Evolutionary conservation across 35 echinoderm and acorn worm genomes (phyloP).

Genomic region (Stichopus chloronotus): DNA sequence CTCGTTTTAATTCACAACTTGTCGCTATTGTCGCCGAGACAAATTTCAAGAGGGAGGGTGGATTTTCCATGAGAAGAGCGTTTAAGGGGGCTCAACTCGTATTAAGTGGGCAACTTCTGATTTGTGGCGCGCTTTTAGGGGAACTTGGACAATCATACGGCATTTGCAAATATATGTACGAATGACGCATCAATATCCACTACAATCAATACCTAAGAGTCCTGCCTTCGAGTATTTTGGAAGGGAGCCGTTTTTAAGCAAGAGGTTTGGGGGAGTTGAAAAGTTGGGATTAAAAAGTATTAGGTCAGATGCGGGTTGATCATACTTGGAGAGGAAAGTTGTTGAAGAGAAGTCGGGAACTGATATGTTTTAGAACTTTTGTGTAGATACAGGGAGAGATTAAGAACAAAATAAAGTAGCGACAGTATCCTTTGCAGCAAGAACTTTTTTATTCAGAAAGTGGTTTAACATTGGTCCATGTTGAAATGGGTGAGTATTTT

Average conservation of each 20-base stretch:
- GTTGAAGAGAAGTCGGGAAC: constrained; percentile 23
- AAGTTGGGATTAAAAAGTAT: constrained; percentile 41
- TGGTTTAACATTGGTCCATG: background rate
- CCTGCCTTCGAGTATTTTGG: background rate
- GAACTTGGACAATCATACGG: constrained; percentile 59
- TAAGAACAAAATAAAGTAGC: background rate
- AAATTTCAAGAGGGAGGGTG: constrained; percentile 52
- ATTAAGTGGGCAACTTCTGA: constrained; percentile 65
- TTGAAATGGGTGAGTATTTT: constrained; percentile 52
- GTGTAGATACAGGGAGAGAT: background rate
- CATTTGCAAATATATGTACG: constrained; percentile 43
- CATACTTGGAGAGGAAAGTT: constrained; percentile 19
- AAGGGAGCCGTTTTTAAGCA: background rate
- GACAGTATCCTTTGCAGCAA: background rate
- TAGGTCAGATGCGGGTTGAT: constrained; percentile 28
- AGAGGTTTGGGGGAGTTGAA: constrained; percentile 19
- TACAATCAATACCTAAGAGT: constrained; percentile 39
- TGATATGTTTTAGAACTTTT: background rate
- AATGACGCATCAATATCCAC: constrained; percentile 57
- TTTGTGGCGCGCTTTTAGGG: constrained; percentile 59
- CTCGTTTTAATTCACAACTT: background rate
- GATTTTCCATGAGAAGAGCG: constrained; percentile 20
- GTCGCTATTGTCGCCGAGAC: background rate
- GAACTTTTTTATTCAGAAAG: background rate
- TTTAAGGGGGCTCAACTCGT: constrained; percentile 58